Evolutionary conservation across 2,888 invertebrate genomes (phyloP), one percentile per base, ranked within the genome.

Genomic region (Drosophila neonasuta): DNA sequence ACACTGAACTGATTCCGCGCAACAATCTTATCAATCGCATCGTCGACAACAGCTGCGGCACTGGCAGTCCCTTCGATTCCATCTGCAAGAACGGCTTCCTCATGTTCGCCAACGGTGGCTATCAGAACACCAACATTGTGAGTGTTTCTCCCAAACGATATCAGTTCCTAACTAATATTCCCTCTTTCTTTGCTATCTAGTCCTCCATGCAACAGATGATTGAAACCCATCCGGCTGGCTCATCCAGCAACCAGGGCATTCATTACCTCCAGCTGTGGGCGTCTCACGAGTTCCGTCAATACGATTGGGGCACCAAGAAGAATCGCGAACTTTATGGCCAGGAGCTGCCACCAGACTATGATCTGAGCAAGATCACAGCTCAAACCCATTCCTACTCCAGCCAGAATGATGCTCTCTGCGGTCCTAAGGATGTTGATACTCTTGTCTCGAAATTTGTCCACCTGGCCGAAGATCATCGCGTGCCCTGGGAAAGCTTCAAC

Each of bases 171-270:
- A 15, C 15, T 15, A 20, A 20, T 20, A 20, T 20, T 20, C 20
- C 4, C 20, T 20, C 20, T 20, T 4, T 20, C 24, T 24, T 2
- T 46, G 2, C 6, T 11, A n/a, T 0, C 6, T 44, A 87, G 85
- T 80, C 78, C 15, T 74, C 89, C 7, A 51, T 88, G 73, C 78
- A 81, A 56, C 61, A 73, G 20, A 24, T 89, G 42, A 64, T 87
- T 39, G 86, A 88, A 50, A 89, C 89, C 0, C 89, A 89, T 74
- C 89, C 90, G 0, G 88, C 57, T n/a, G 89, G 89, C 5, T 70
- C 79, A 0, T 89, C 90, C 3, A 84, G 87, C 51, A 88, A 90
- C 51, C 90, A 90, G 61, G 78, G 82, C 9, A 86, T 90, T 56
- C 90, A 90, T 58, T 90, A 72, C 32, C 45, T 88, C 2, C 90